phyloP scores from a whole-genome alignment of 2,797 vertebrate genomes.

The Pipistrellus kuhlii region DNA sequence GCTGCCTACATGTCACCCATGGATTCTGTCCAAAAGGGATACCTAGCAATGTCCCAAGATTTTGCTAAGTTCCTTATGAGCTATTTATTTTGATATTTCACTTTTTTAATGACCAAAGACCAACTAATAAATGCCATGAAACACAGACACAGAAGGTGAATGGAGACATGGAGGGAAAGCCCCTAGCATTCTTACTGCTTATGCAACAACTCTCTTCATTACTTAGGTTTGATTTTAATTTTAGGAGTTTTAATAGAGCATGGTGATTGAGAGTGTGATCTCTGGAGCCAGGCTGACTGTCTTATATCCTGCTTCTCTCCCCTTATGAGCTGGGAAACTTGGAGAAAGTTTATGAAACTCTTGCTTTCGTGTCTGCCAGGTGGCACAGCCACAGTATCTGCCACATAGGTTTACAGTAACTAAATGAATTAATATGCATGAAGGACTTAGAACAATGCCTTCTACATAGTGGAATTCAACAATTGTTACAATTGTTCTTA shows the following conservation, averaged over 20 bases:
- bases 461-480: background rate
- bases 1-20: background rate
- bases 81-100: background rate
- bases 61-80: background rate
- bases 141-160: background rate
- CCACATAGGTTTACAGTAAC: background rate
- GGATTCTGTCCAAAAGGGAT: background rate
- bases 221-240: slow-evolving; percentile 21
- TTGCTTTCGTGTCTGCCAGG: slow-evolving; percentile 51
- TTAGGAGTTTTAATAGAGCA: background rate
- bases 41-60: background rate
- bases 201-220: too few relatives aligned
- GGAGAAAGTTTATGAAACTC: background rate
- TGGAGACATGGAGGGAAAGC: background rate
- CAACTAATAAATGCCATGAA: background rate
- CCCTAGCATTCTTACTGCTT: background rate
- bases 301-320: background rate
- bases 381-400: background rate
- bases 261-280: background rate
- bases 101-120: background rate
- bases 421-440: background rate
- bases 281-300: background rate
- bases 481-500: background rate
- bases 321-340: slow-evolving; percentile 25
- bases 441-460: slow-evolving; percentile 38